phyloP scores from a whole-genome alignment of 2,113 vertebrate species.

The Malaclemys terrapin region DNA sequence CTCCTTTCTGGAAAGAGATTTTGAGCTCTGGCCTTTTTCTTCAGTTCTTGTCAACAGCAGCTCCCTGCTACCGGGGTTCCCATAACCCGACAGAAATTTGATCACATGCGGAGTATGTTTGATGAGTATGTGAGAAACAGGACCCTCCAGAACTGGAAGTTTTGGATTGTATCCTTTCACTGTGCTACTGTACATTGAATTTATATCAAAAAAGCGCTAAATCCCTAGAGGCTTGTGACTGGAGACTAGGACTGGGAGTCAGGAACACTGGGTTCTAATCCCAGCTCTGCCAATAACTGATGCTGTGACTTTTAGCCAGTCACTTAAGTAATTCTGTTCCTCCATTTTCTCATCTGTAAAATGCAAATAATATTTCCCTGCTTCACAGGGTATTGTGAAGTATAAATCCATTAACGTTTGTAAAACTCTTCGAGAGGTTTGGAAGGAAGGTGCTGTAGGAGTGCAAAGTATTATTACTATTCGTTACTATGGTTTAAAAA shows the following conservation, averaged over 20 bases:
- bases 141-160: slow-evolving; percentile 97
- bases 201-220: not conserved
- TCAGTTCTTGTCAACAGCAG: slow-evolving; percentile 92
- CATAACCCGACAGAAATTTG: slow-evolving; percentile 79
- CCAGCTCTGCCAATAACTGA: not conserved
- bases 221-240: not conserved
- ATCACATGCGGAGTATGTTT: slow-evolving; percentile 90
- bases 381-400: accelerated
- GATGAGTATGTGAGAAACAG: slow-evolving; percentile 92
- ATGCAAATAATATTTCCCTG: not conserved
- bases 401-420: not conserved
- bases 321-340: not conserved
- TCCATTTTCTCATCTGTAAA: not conserved
- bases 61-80: slow-evolving; percentile 95
- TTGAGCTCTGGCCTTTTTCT: slow-evolving; percentile 17
- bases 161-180: slow-evolving; percentile 97
- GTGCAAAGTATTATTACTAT: not conserved
- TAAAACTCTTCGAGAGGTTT: not conserved
- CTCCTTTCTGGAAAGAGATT: not conserved
- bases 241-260: not conserved
- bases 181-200: not conserved
- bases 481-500: not conserved
- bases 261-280: not conserved
- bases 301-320: not conserved
- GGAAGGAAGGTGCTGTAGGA: not conserved